A percentile compares a stretch with the other conserved stretches of the same genome.
Conservation (phyloP, 1,140 invertebrate genomes). For the Eriosoma lanigerum region DNA sequence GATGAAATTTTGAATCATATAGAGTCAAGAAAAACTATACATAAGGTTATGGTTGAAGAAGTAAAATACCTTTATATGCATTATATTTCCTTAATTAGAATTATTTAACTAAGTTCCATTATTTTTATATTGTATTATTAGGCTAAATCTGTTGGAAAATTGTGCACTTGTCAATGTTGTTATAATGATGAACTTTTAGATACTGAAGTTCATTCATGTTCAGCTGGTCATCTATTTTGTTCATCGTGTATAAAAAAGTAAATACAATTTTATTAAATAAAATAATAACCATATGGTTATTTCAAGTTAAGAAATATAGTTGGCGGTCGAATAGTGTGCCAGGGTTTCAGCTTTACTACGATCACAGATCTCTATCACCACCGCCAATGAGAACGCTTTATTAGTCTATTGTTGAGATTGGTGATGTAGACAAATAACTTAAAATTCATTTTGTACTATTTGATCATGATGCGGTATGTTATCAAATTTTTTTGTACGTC, state of each 20-base stretch:
- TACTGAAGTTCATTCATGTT: not conserved
- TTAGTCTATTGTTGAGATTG: no score
- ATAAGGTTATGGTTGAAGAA: constrained; percentile 2
- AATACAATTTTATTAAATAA: not conserved
- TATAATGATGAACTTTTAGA: constrained; percentile 12
- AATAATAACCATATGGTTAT: not conserved
- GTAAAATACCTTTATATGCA: not conserved
- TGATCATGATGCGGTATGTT: no score
- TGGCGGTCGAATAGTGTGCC: no score
- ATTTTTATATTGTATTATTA: constrained; percentile 12
- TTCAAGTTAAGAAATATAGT: no score
- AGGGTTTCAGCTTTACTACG: no score
- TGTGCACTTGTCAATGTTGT: constrained; percentile 11
- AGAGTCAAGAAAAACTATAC: not conserved
- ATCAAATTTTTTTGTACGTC: no score
- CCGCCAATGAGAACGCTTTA: no score
- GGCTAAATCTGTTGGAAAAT: constrained; percentile 15
- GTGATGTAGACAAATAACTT: no score
- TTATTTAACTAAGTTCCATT: no score
- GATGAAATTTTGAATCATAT: constrained; percentile 23
- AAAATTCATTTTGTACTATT: no score
- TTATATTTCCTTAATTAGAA: not conserved
- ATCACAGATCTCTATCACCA: no score
- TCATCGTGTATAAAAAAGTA: constrained; percentile 29
- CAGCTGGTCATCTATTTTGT: constrained; percentile 7